Evolutionary conservation across 2,888 invertebrate genomes (phyloP).

Genomic region (Argyresthia albistria): DNA sequence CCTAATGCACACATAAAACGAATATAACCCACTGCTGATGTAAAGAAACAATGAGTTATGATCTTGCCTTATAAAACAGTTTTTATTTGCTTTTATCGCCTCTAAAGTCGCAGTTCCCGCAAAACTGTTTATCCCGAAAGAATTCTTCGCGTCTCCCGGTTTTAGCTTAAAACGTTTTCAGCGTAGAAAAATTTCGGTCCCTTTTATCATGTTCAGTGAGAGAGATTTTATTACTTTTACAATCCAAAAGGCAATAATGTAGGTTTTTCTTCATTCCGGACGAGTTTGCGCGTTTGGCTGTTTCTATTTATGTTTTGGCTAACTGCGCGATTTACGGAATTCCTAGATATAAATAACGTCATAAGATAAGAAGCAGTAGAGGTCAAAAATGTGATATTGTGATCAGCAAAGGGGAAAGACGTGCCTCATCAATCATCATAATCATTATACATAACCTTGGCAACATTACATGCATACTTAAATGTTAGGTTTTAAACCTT

Average conservation of each 20-base stretch:
- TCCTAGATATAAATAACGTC: too few species aligned
- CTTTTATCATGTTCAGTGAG: slow-evolving; percentile 15
- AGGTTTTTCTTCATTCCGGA: slow-evolving; percentile 4
- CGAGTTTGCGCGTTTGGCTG: too few species aligned
- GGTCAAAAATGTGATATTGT: too few species aligned
- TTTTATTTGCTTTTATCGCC: slow-evolving; percentile 58
- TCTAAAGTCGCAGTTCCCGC: slow-evolving; percentile 40
- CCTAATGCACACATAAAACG: slow-evolving; percentile 52
- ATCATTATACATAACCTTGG: too few species aligned
- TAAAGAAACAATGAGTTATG: slow-evolving; percentile 63
- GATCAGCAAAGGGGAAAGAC: too few species aligned
- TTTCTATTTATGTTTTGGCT: too few species aligned
- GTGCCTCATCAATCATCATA: too few species aligned
- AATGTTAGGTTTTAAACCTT: too few species aligned
- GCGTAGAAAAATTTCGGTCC: slow-evolving; percentile 14
- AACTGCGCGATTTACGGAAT: too few species aligned
- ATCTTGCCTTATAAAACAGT: slow-evolving; percentile 42
- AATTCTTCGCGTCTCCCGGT: slow-evolving; percentile 24
- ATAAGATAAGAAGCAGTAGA: too few species aligned
- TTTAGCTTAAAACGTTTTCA: slow-evolving; percentile 30
- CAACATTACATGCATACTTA: too few species aligned
- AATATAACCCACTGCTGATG: slow-evolving; percentile 24
- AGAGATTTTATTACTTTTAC: slow-evolving; percentile 24
- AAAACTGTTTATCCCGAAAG: slow-evolving; percentile 31
- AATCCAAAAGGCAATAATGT: slow-evolving; percentile 13